These are phyloP conservation scores for Dyspetes luteomarginatus DNA, from an alignment of 2,888 invertebrate species.

Conservation along the genomic window DNA sequence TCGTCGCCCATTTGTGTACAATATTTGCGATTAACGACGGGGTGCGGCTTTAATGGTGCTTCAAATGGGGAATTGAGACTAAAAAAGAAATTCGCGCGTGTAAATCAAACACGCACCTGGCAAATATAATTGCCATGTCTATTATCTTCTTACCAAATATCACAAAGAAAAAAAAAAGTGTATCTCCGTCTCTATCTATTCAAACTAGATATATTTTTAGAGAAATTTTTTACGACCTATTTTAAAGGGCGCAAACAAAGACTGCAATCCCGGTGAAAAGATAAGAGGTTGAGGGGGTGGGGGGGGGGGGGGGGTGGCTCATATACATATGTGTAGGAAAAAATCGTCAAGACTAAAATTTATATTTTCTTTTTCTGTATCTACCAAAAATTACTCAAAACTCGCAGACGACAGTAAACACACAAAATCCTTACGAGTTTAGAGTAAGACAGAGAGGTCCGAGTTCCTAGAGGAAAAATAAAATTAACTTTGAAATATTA, in stretches of 20 bases:
- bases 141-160: slow-evolving; percentile 12
- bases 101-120: neutral
- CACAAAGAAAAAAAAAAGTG: slow-evolving; percentile 1
- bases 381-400: neutral
- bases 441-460: slow-evolving; percentile 45
- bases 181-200: slow-evolving; percentile 49
- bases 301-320: too few relatives aligned
- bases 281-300: too few relatives aligned
- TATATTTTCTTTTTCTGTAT: neutral
- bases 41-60: slow-evolving; percentile 49
- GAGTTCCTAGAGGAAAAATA: slow-evolving; percentile 45
- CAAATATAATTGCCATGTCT: neutral
- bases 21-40: slow-evolving; percentile 7
- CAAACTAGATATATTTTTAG: slow-evolving; percentile 62
- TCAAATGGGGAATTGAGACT: slow-evolving; percentile 27
- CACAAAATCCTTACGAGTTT: slow-evolving; percentile 4
- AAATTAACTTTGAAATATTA: neutral
- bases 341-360: slow-evolving; percentile 3
- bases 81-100: neutral
- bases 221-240: slow-evolving; percentile 48
- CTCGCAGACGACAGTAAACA: neutral
- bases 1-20: slow-evolving; percentile 5
- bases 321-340: neutral
- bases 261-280: slow-evolving; percentile 28
- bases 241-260: slow-evolving; percentile 6